These are phyloP conservation scores for Aphaenogaster rudis DNA, from an alignment of 1,140 invertebrate genomes.

Conservation along the genomic window DNA sequence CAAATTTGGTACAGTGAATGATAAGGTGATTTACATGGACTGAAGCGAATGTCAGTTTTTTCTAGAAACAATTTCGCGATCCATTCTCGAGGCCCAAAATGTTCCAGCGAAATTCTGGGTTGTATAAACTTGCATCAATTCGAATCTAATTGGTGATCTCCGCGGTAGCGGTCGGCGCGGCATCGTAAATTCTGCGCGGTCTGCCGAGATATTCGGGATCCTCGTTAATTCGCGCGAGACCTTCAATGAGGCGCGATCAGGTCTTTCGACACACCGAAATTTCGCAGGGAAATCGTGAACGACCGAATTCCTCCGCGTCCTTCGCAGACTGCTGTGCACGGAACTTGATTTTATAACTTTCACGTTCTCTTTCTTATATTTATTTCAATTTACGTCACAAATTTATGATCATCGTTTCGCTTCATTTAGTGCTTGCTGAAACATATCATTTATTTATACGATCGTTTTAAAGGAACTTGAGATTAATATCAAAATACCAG, in stretches of 20 bases:
- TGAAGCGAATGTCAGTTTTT: not conserved
- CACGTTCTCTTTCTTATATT: not conserved
- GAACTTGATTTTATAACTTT: not conserved
- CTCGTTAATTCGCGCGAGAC: conserved; percentile 83
- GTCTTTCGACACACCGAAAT: conserved; percentile 60
- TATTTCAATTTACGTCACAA: not conserved
- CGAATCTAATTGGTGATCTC: conserved; percentile 73
- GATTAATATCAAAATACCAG: not conserved
- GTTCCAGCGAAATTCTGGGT: conserved; percentile 50
- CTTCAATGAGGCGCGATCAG: conserved; percentile 57
- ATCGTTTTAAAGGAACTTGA: not conserved
- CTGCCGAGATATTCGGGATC: conserved; percentile 79
- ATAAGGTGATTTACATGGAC: not conserved
- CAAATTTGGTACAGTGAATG: not conserved
- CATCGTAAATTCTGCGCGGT: conserved; percentile 71
- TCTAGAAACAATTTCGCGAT: conserved; percentile 29
- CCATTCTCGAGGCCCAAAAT: conserved; percentile 48
- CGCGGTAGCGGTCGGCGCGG: conserved; percentile 48
- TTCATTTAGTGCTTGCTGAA: not conserved
- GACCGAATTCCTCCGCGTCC: conserved; percentile 59
- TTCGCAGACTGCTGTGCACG: not conserved
- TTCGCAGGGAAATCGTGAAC: conserved; percentile 58
- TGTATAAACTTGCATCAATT: conserved; percentile 71
- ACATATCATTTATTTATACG: not conserved
- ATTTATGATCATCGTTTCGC: not conserved